Evolutionary conservation across 2,113 vertebrate species (phyloP).

Genomic region (Myotis yumanensis): DNA sequence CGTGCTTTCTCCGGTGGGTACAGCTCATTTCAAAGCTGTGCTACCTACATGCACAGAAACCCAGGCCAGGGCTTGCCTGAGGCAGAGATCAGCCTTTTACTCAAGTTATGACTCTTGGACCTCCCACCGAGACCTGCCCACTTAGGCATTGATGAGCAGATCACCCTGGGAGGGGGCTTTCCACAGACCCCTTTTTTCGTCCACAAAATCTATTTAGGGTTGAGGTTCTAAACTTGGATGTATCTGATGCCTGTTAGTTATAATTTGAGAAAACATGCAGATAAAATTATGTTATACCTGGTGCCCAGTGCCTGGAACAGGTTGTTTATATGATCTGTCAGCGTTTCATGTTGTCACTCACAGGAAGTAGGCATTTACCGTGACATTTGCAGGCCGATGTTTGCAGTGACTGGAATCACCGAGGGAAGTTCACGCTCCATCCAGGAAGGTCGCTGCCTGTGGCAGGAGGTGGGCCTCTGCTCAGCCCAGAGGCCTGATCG

Average conservation of each 20-base stretch:
- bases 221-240: neutral
- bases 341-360: fast-evolving
- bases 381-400: neutral
- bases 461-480: too few relatives aligned
- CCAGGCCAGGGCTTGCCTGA: too few relatives aligned
- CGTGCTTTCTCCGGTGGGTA: fast-evolving
- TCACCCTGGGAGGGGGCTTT: neutral
- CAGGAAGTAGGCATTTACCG: neutral
- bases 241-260: fast-evolving
- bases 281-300: fast-evolving
- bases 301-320: too few relatives aligned
- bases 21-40: neutral
- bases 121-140: neutral
- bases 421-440: fast-evolving
- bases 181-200: neutral
- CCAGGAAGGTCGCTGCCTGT: too few relatives aligned
- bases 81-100: neutral
- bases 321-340: neutral
- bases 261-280: neutral
- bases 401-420: fast-evolving
- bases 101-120: too few relatives aligned
- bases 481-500: fast-evolving
- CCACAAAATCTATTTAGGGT: neutral
- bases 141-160: neutral
- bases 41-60: neutral